Evolutionary conservation across 2,113 vertebrate genomes (phyloP).

Genomic region (Aegotheles bennettii): DNA sequence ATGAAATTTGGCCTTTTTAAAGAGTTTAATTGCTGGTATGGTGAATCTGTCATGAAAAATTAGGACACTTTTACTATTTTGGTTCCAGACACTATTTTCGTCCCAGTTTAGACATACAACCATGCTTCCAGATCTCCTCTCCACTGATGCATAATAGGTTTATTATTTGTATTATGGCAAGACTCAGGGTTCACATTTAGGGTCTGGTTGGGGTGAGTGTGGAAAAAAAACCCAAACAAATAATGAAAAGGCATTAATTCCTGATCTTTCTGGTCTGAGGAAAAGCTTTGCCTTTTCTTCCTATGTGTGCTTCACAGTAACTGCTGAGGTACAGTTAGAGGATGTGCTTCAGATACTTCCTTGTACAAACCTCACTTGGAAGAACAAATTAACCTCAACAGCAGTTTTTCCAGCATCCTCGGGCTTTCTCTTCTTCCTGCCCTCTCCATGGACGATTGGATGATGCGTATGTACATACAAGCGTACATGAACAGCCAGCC

Average conservation of each 20-base stretch:
- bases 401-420: neutral
- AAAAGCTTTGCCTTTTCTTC: neutral
- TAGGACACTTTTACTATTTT: neutral
- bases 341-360: neutral
- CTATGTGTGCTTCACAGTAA: neutral
- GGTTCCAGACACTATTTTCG: neutral
- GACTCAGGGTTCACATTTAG: neutral
- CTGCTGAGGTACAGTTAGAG: neutral
- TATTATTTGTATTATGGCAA: neutral
- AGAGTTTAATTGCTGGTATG: conserved; percentile 27
- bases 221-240: neutral
- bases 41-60: conserved; percentile 20
- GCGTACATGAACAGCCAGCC: neutral
- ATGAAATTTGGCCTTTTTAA: conserved; percentile 13
- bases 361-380: neutral
- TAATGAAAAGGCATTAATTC: neutral
- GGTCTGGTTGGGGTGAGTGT: neutral
- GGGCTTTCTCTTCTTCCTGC: neutral
- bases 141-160: neutral
- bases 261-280: neutral
- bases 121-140: neutral
- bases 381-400: neutral
- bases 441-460: neutral
- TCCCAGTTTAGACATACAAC: neutral
- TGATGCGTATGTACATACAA: neutral